Evolutionary conservation across 2,113 vertebrate species (phyloP), one percentile per base, ranked within the genome.

Genomic region (Takifugu bimaculatus): DNA sequence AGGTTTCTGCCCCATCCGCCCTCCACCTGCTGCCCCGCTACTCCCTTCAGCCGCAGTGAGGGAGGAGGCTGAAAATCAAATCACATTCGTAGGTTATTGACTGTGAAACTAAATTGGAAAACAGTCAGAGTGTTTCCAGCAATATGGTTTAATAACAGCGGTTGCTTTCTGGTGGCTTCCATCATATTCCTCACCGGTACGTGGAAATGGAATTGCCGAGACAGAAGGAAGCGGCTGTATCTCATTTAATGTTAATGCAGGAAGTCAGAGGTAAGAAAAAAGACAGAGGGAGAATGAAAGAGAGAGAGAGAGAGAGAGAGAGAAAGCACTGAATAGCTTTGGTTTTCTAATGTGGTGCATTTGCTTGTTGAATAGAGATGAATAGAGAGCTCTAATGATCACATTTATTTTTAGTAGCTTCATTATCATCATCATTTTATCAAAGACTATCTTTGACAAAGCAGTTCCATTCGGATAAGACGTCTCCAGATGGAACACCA

Each of bases 71-170:
- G 63, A 75, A 68, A 85, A 85, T 82, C 83, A 82, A 85, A 88
- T 90, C 84, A 82, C 77, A 75, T 63, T 5, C 3, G 65, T 85
- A 84, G 87, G 88, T 91, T 88, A 89, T 87, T 90, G 85, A 83
- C 79, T 87, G 83, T 81, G 79, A 90, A 89, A 91, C 90, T 84
- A 88, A 90, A 89, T 82, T 87, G 86, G 79, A 84, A 87, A 88
- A 84, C 78, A 85, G 80, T 73, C 73, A 62, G 68, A 79, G 72
- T 70, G 75, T 85, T 86, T 87, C 81, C 81, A 70, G 60, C 51
- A 73, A 65, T 82, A 84, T 90, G 89, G 89, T 89, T 90, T 84
- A 86, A 89, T 88, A 84, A 84, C 75, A 74, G 83, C 72, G 80
- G 83, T 85, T 57, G 80, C 78, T 76, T 44, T 72, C 79, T 64